These are phyloP conservation scores for Aspidapion aeneum DNA, from an alignment of 2,888 invertebrate species.

Conservation along the genomic window DNA sequence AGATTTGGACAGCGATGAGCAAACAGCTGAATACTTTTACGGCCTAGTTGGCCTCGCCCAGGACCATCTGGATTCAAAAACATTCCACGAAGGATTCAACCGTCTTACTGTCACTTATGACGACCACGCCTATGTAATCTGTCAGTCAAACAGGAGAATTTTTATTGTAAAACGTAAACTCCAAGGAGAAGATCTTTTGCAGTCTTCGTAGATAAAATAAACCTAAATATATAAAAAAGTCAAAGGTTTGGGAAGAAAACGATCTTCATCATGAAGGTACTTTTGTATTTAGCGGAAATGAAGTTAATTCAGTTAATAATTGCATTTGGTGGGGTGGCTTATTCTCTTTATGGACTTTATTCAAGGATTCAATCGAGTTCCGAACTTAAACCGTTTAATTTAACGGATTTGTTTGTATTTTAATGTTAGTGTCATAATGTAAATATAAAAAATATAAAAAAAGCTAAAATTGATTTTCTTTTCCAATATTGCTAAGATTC, in stretches of 20 bases:
- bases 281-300: not conserved
- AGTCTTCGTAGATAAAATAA: not conserved
- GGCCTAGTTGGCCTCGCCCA: conserved; percentile 48
- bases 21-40: conserved; percentile 74
- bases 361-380: too few species aligned
- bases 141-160: conserved; percentile 78
- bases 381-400: too few species aligned
- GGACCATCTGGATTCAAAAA: conserved; percentile 58
- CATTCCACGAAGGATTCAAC: conserved; percentile 73
- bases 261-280: not conserved
- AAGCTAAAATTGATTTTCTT: too few species aligned
- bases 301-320: not conserved
- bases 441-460: too few species aligned
- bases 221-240: too few species aligned
- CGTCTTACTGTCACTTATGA: conserved; percentile 81
- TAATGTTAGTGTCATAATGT: too few species aligned
- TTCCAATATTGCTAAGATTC: too few species aligned
- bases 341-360: not conserved
- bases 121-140: conserved; percentile 81
- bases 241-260: not conserved
- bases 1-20: conserved; percentile 86
- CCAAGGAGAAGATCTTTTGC: not conserved
- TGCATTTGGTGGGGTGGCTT: not conserved
- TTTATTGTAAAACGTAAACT: conserved; percentile 45
- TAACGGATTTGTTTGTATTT: too few species aligned